Evolutionary conservation across 2,113 vertebrate species (phyloP).

Genomic region (Leptocoma aspasia): DNA sequence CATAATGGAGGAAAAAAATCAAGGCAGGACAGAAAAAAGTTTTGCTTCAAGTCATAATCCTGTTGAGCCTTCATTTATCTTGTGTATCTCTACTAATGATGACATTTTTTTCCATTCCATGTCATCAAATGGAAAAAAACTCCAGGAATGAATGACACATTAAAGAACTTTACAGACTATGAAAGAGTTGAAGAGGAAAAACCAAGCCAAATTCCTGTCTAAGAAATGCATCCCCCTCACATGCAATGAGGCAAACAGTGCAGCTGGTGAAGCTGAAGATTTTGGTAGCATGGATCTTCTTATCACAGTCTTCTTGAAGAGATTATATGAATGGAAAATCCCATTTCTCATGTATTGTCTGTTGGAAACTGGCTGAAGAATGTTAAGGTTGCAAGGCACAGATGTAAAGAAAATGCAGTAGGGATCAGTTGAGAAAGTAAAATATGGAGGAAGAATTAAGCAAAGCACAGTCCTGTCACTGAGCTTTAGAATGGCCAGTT

Average conservation of each 20-base stretch:
- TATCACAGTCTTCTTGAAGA: background rate
- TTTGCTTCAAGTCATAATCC: background rate
- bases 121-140: background rate
- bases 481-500: background rate
- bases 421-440: background rate
- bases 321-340: background rate
- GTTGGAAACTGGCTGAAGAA: background rate
- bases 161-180: background rate
- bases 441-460: background rate
- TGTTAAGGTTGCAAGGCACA: background rate
- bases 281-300: background rate
- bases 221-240: background rate
- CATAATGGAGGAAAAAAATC: background rate
- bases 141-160: background rate
- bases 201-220: background rate
- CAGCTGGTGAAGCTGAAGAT: background rate
- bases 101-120: background rate
- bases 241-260: background rate
- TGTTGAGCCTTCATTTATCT: background rate
- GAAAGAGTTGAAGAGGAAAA: background rate
- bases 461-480: background rate
- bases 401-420: background rate
- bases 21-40: accelerated
- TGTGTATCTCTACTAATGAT: background rate
- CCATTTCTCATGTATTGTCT: background rate